A percentile compares a stretch with the other conserved stretches of the same genome.
phyloP scores from a whole-genome alignment of 2,113 vertebrate species.

The Cochlearius cochlearius region DNA sequence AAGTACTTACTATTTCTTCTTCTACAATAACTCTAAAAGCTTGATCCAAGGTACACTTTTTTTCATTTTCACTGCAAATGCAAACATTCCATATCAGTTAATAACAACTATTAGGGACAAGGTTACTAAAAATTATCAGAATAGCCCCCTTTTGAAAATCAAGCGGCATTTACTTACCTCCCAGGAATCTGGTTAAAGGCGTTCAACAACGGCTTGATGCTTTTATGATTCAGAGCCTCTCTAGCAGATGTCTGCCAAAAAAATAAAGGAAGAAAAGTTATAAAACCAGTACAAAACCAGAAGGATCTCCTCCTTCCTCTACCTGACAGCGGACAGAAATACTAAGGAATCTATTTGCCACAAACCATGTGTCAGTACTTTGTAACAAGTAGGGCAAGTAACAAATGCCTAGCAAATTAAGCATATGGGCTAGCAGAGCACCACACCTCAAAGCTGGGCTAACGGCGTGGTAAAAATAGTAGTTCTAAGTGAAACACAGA shows the following conservation, averaged over 20 bases:
- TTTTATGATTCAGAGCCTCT: slow-evolving; percentile 81
- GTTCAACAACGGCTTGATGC: slow-evolving; percentile 81
- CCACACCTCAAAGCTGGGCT: background rate
- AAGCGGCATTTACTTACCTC: slow-evolving; percentile 77
- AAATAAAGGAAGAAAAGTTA: slow-evolving; percentile 3
- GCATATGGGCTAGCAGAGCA: fast-evolving
- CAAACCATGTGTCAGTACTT: fast-evolving
- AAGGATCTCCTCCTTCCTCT: background rate
- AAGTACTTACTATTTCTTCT: slow-evolving; percentile 90
- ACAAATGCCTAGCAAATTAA: fast-evolving
- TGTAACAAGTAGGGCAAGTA: background rate
- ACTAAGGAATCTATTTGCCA: background rate
- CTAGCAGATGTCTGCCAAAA: slow-evolving; percentile 81
- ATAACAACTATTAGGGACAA: background rate
- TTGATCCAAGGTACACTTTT: slow-evolving; percentile 94
- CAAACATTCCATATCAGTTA: slow-evolving; percentile 9
- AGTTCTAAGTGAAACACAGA: background rate
- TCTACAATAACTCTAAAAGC: slow-evolving; percentile 90
- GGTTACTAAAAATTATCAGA: background rate
- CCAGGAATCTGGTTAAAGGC: slow-evolving; percentile 88
- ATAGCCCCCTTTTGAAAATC: background rate
- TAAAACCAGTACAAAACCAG: background rate
- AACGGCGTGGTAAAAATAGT: fast-evolving
- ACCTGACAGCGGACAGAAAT: background rate
- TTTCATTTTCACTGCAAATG: slow-evolving; percentile 91